Base-by-base conservation (phyloP, 2,113 vertebrate species). In the Drymodes brunneopygia region DNA sequence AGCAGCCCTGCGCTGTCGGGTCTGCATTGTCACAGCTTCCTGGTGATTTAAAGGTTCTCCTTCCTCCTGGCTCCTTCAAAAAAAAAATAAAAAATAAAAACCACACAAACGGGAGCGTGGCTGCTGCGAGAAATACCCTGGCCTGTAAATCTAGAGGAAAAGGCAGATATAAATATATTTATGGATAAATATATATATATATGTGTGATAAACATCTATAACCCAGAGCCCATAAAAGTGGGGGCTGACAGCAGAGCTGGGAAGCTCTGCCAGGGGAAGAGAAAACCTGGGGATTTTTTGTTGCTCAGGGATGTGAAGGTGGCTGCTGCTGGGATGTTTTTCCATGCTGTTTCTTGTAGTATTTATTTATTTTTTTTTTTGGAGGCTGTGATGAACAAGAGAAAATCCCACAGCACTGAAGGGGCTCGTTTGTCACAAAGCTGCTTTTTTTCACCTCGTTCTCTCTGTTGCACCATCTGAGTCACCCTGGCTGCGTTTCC, bases 1-100 rank as follows among this genome's bases (percentile, higher is more conserved):
- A 94, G 96, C 97, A 82, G 15, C 92, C 96, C 85, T 94, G 72
- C 82, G 69, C 92, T n/a, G 88, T 38, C 57, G 89, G 94, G 44
- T 38, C 83, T 86, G 87, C 81, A 45, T 83, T 95, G 91, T 93
- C 91, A 81, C 38, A 75, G 62, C 81, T 87, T 81, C 85, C 83
- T 45, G 38, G 78, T 97, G 97, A 97, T 97, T 97, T 92, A 94
- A 88, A 93, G 86, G 27, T 61, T 91, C 65, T 57, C 38, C 85
- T 90, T 90, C 81, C 93, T 85, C 77, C 23, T 6, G 7, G 19
- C 81, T 93, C 78, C 91, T 77, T 64, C 74, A 88, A 54, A 79
- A 64, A 57, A 79, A 64, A 75, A 70, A 70, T 64, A 72, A 88
- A 54, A 79, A 64, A 57, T 77, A 64, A 75, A 70, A 70, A 67